These are phyloP conservation scores for Psittacus erithacus DNA, from an alignment of 2,113 vertebrate species.

Conservation along the genomic window DNA sequence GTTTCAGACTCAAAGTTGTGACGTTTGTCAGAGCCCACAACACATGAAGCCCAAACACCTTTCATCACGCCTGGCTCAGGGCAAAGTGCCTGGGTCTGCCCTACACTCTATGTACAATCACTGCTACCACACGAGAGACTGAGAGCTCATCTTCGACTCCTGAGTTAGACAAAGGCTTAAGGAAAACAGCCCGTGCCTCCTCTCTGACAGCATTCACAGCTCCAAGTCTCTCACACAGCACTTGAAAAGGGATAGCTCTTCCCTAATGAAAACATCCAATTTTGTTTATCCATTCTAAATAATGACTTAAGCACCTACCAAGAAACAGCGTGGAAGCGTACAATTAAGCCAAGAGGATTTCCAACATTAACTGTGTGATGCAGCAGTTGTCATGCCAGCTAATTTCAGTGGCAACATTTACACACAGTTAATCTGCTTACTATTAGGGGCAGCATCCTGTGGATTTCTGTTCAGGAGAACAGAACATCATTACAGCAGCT, in stretches of 20 bases:
- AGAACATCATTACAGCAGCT: not conserved
- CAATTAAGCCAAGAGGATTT: slow-evolving; percentile 44
- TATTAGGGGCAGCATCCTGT: not conserved
- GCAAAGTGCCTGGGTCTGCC: fast-evolving
- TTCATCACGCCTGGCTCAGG: not conserved
- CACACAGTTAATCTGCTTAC: slow-evolving; percentile 28
- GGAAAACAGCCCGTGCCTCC: not conserved
- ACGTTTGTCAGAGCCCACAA: not conserved
- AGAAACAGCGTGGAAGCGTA: not conserved
- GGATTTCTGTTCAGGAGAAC: slow-evolving; percentile 6
- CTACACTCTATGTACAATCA: not conserved
- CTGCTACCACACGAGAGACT: not conserved
- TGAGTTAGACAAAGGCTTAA: not conserved
- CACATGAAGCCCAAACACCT: not conserved
- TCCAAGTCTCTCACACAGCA: not conserved
- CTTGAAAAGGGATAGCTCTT: not conserved
- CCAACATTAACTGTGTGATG: not conserved
- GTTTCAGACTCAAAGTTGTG: not conserved
- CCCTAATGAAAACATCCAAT: not conserved
- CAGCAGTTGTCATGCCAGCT: not conserved
- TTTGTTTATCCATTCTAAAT: slow-evolving; percentile 33
- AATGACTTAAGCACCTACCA: slow-evolving; percentile 12
- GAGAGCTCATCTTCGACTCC: not conserved
- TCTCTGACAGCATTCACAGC: not conserved
- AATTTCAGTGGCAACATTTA: slow-evolving; percentile 39